A percentile compares a stretch with the other conserved stretches of the same genome.
phyloP scores from a whole-genome alignment of 2,113 vertebrate genomes.

The Cottus gobio region DNA sequence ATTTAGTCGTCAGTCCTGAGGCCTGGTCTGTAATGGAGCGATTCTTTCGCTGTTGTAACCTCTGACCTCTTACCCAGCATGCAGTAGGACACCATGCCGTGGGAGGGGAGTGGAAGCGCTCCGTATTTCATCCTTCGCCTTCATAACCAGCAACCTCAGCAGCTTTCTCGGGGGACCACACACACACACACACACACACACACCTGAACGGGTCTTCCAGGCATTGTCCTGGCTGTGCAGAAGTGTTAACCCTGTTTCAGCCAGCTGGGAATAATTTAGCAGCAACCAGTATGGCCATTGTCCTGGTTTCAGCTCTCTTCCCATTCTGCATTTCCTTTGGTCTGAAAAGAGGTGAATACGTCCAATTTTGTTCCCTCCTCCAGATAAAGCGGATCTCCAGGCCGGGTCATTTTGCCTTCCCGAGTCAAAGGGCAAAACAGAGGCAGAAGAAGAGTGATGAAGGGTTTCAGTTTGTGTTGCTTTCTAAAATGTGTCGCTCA shows the following conservation, averaged over 20 bases:
- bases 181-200: conserved; percentile 25
- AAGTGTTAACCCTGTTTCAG: conserved; percentile 14
- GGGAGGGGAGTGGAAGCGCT: background rate
- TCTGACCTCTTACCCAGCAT: conserved; percentile 44
- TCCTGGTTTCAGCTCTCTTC: background rate
- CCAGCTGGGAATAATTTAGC: conserved; percentile 7
- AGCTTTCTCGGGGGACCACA: too few species aligned
- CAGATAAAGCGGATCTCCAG: too few species aligned
- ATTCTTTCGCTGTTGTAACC: conserved; percentile 25
- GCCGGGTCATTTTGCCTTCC: too few species aligned
- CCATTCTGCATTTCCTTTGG: background rate
- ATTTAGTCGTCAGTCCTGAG: background rate
- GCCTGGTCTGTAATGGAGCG: conserved; percentile 4
- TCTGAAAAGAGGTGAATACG: too few species aligned
- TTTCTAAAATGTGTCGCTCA: background rate
- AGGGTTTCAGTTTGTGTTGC: background rate
- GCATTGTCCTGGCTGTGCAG: conserved; percentile 8
- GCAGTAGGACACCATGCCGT: background rate
- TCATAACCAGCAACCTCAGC: too few species aligned
- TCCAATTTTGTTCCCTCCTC: too few species aligned
- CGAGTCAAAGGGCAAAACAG: too few species aligned
- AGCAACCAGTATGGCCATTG: background rate
- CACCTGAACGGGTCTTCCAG: background rate
- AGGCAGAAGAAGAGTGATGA: background rate
- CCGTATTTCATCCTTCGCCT: conserved; percentile 8